phyloP scores from a whole-genome alignment of 2,113 vertebrate species.

The Nanorana parkeri region DNA sequence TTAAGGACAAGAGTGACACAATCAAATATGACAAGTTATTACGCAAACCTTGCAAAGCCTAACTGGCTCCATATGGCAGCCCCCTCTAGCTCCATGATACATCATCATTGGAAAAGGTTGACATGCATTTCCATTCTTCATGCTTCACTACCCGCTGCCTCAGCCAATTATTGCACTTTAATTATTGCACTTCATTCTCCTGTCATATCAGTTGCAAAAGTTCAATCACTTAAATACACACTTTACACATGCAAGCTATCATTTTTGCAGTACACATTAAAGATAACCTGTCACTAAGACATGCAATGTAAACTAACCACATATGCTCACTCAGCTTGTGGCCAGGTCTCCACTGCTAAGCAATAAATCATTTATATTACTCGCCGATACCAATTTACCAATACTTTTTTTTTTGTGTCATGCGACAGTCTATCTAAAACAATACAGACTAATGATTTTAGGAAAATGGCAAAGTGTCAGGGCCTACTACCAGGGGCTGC shows the following conservation, averaged over 20 bases:
- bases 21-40: slow-evolving; percentile 27
- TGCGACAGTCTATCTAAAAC: too few species aligned
- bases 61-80: slow-evolving; percentile 27
- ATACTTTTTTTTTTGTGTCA: too few species aligned
- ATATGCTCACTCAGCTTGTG: too few species aligned
- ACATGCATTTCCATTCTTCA: slow-evolving; percentile 23
- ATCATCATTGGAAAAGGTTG: slow-evolving; percentile 27
- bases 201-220: slow-evolving; percentile 1
- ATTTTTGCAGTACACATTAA: too few species aligned
- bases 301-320: too few species aligned
- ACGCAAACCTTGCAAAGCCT: not conserved
- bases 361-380: too few species aligned
- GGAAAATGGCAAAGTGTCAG: too few species aligned
- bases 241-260: not conserved
- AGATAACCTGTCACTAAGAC: too few species aligned
- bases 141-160: slow-evolving; percentile 15
- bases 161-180: slow-evolving; percentile 10
- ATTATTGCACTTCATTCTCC: slow-evolving; percentile 6
- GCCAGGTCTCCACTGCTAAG: too few species aligned
- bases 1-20: slow-evolving; percentile 13
- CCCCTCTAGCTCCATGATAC: slow-evolving; percentile 21
- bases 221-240: not conserved
- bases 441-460: too few species aligned
- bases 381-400: too few species aligned
- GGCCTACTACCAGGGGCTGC: too few species aligned